These are phyloP conservation scores for Euura saliciscinereae DNA, from an alignment of 1,140 invertebrate species.

Conservation along the genomic window DNA sequence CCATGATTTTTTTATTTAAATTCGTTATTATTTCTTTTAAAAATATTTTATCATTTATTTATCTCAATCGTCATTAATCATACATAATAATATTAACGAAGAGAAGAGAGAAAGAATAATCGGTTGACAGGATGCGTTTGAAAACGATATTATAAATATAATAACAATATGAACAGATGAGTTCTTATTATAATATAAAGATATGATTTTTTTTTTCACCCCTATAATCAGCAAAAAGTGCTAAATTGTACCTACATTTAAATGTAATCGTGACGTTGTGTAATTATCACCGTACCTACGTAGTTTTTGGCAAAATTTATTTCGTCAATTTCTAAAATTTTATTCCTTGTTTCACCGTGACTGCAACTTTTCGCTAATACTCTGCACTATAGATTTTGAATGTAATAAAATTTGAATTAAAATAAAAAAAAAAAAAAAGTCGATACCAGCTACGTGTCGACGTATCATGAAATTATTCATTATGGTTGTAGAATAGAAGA, in stretches of 20 bases:
- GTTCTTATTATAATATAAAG: not conserved
- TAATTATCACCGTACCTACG: not conserved
- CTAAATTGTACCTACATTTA: not conserved
- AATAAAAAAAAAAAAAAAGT: not conserved
- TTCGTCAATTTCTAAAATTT: not conserved
- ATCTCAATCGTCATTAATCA: not conserved
- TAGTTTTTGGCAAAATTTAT: not conserved
- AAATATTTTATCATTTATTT: not conserved
- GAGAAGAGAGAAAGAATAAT: too few relatives aligned
- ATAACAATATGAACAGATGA: not conserved
- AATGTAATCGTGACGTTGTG: not conserved
- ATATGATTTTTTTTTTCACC: not conserved
- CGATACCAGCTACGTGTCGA: not conserved
- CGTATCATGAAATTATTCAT: not conserved
- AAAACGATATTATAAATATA: too few relatives aligned
- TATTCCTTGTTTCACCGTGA: not conserved
- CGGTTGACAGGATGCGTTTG: too few relatives aligned
- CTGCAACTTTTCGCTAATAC: not conserved
- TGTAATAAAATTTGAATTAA: not conserved
- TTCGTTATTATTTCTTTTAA: too few relatives aligned
- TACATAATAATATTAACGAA: too few relatives aligned
- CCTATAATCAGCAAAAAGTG: not conserved
- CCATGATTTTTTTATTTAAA: not conserved
- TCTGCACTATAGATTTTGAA: not conserved
- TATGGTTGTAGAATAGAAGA: constrained; percentile 20